Conservation (phyloP, 2,888 invertebrate species). For the Cybosia mesomella region DNA sequence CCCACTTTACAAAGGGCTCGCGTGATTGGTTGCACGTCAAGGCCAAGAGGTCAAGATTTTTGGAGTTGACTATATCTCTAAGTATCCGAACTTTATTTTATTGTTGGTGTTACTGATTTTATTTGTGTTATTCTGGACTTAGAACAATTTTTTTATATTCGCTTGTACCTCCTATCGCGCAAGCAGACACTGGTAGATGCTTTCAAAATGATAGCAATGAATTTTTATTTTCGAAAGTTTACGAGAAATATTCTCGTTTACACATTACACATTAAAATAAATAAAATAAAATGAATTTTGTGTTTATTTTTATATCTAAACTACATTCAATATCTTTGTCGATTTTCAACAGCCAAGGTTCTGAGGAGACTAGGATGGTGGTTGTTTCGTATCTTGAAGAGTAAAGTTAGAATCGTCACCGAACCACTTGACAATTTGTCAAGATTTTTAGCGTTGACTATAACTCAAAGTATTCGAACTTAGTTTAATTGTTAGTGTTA, state of each 20-base stretch:
- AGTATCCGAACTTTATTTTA: too few relatives aligned
- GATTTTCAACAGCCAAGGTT: background rate
- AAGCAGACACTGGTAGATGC: background rate
- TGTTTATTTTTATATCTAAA: background rate
- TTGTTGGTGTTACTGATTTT: conserved; percentile 14
- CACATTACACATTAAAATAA: too few relatives aligned
- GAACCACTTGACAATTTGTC: too few relatives aligned
- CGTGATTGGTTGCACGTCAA: too few relatives aligned
- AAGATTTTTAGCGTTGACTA: too few relatives aligned
- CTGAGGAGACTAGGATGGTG: background rate
- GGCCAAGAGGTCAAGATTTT: too few relatives aligned
- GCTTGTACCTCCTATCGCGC: too few relatives aligned
- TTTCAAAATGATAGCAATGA: background rate
- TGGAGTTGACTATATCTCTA: too few relatives aligned
- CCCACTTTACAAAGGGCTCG: too few relatives aligned
- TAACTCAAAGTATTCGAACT: conserved; percentile 1
- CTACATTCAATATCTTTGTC: background rate
- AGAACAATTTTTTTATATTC: background rate
- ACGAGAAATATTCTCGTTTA: too few relatives aligned
- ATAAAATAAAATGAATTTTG: background rate
- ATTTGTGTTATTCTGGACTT: conserved; percentile 11
- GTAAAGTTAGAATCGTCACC: too few relatives aligned
- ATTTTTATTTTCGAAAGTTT: background rate
- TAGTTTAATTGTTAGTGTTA: background rate
- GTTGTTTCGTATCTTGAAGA: background rate